Base-by-base conservation (phyloP, 2,113 vertebrate genomes). In the Stercorarius parasiticus region DNA sequence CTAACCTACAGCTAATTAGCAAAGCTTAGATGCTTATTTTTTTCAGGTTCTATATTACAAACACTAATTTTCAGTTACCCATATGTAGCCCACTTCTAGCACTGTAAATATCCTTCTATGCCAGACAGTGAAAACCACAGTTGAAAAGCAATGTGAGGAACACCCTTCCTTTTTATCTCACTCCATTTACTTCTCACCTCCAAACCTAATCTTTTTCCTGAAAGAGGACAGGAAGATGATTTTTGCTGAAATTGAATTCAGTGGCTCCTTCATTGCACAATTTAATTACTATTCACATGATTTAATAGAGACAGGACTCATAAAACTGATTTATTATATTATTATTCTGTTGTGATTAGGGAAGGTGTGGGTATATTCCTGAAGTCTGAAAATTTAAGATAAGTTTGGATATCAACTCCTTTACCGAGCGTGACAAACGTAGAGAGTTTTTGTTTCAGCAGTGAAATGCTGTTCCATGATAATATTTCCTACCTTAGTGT, bases 271-370 rank as follows among this genome's bases (percentile, higher is more conserved):
- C 91, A 58, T 56, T 95, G 65, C 55, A 91, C 65, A 93, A 65
- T 93, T 98, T 96, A 97, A 97, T 96, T 97, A 94, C 52, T 93
- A 74, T 87, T 83, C 67, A 80, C 30, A 79, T 95, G 92, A 95
- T 96, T 96, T 96, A 95, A 96, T 89, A 79, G 59, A 86, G 89
- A 90, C 79, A 90, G 50, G 42, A 87, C 21, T 61, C 69, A 69
- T 96, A 93, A 96, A 94, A 65, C 69, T 85, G 91, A 93, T 91
- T 93, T 92, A 96, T 94, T 87, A 40, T 40, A 82, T 91, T 92
- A 89, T 93, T 92, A 85, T 89, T 96, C 70, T 95, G 52, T 95
- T 91, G 76, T 66, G 82, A 94, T 97, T 92, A 77, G 3, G 10
- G 88, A 94, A 96, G 58, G 59, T 91, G 52, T 34, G 64, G n/a